Percentiles rank a stretch among this genome's conserved stretches.
phyloP scores from a whole-genome alignment of 1,140 invertebrate genomes.

The Diabrotica undecimpunctata region DNA sequence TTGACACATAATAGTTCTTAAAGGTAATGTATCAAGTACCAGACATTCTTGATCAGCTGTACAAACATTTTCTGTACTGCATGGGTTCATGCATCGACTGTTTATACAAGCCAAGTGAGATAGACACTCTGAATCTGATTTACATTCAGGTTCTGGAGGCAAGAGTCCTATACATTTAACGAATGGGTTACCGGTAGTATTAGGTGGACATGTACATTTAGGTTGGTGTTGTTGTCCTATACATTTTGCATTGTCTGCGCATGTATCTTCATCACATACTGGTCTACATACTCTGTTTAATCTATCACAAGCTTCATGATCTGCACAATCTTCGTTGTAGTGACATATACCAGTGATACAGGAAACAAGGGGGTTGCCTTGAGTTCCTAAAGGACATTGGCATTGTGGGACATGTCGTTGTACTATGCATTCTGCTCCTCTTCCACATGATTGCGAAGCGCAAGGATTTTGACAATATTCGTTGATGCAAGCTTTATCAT shows the following conservation, averaged over 20 bases:
- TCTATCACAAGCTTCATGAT: constrained; percentile 80
- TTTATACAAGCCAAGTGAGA: constrained; percentile 73
- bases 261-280: constrained; percentile 74
- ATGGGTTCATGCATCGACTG: constrained; percentile 71
- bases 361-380: constrained; percentile 76
- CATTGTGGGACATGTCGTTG: constrained; percentile 75
- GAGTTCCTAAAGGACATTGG: constrained; percentile 76
- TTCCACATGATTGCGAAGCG: constrained; percentile 65
- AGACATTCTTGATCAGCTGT: constrained; percentile 70
- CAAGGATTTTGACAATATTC: constrained; percentile 80
- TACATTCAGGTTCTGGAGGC: constrained; percentile 60
- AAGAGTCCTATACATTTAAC: constrained; percentile 58
- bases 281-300: constrained; percentile 79
- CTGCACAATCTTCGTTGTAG: constrained; percentile 85
- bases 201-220: constrained; percentile 70
- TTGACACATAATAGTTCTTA: constrained; percentile 76
- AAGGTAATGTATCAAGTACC: constrained; percentile 71
- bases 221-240: constrained; percentile 70
- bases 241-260: constrained; percentile 72
- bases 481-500: constrained; percentile 76
- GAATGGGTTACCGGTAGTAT: constrained; percentile 75
- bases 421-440: constrained; percentile 72
- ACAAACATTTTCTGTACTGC: constrained; percentile 65
- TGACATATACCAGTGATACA: constrained; percentile 80
- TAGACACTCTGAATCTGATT: constrained; percentile 70